Conservation (phyloP, 2,797 vertebrate species). For the Fringilla coelebs region DNA sequence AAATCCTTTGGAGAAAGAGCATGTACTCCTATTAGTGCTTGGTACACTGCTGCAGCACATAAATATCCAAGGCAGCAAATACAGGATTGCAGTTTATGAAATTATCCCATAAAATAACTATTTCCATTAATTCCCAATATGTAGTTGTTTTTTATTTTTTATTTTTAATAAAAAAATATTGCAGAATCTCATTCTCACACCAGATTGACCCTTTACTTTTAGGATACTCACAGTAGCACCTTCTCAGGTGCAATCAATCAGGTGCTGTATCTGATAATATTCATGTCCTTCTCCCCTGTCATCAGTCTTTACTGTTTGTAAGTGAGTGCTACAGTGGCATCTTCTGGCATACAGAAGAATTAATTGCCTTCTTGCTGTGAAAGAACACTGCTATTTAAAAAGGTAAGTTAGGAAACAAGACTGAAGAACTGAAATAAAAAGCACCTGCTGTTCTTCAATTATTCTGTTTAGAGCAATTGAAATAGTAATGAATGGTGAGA, state of each 20-base stretch:
- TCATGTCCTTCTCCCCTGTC: not conserved
- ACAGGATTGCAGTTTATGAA: conserved; percentile 18
- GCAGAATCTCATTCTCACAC: conserved; percentile 15
- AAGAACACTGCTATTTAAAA: not conserved
- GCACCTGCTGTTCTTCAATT: not conserved
- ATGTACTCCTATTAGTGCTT: not conserved
- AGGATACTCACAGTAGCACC: not conserved
- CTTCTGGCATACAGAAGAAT: conserved; percentile 64
- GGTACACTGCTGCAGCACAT: conserved; percentile 1
- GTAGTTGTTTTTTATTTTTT: not conserved
- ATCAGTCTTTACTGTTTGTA: conserved; percentile 4
- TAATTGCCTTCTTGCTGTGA: not conserved
- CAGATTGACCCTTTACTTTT: not conserved
- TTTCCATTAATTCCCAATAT: conserved; percentile 35
- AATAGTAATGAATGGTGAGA: conserved; percentile 7
- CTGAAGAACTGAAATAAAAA: not conserved
- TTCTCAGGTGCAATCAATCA: not conserved
- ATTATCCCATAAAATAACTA: conserved; percentile 45
- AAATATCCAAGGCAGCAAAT: conserved; percentile 42
- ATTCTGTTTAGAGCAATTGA: not conserved
- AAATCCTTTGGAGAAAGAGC: not conserved
- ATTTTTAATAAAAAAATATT: not conserved
- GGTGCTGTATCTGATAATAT: not conserved
- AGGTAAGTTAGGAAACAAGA: not conserved
- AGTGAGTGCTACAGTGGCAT: conserved; percentile 67